Evolutionary conservation across 1,140 invertebrate species (phyloP).

Genomic region (Lineus longissimus): DNA sequence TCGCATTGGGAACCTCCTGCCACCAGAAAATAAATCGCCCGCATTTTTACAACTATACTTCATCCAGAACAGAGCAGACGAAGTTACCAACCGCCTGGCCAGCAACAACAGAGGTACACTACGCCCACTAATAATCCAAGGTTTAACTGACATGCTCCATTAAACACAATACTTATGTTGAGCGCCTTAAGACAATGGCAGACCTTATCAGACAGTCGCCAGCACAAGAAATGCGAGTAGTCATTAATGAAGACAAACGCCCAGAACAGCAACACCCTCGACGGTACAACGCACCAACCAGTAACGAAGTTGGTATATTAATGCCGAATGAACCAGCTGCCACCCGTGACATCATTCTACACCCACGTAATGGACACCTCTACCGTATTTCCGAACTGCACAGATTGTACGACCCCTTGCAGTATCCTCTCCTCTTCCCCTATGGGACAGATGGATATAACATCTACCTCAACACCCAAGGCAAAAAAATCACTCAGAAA

Average conservation of each 20-base stretch:
- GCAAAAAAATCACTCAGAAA: constrained; percentile 9
- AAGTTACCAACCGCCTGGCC: constrained; percentile 40
- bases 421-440: neutral
- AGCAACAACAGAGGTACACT: constrained; percentile 6
- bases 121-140: neutral
- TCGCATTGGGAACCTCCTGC: no score
- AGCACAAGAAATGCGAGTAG: neutral
- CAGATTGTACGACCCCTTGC: neutral
- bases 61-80: constrained; percentile 24
- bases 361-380: neutral
- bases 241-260: constrained; percentile 25
- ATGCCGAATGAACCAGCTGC: no score
- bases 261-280: no score
- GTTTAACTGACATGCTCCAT: neutral
- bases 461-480: neutral
- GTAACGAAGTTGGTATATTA: no score
- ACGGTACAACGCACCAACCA: no score
- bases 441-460: neutral
- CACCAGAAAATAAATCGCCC: constrained; percentile 34
- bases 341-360: neutral
- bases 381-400: neutral
- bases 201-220: no score
- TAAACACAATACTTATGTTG: neutral
- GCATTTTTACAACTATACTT: constrained; percentile 53
- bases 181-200: neutral